Conservation (phyloP, 2,113 vertebrate species). For the Malurus cyaneus region DNA sequence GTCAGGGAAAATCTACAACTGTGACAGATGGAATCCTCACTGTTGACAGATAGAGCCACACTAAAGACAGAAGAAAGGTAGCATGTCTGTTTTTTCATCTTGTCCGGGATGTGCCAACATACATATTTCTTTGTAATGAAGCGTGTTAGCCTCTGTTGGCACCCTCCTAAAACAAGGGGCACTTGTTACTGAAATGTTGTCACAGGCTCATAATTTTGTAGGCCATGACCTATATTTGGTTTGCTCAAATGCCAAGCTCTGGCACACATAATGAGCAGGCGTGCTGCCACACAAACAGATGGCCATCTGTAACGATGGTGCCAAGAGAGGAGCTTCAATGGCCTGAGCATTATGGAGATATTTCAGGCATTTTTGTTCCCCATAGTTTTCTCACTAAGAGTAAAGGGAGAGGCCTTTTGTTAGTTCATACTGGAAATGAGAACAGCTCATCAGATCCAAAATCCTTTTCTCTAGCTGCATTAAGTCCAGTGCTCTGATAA, state of each 20-base stretch:
- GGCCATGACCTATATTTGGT: constrained; percentile 4
- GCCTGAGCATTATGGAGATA: background rate
- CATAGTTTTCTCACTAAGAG: background rate
- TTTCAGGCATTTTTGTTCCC: background rate
- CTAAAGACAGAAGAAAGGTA: background rate
- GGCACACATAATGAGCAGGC: background rate
- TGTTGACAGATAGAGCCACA: background rate
- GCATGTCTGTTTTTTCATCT: background rate
- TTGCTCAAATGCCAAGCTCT: background rate
- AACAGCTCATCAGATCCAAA: background rate
- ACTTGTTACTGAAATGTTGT: background rate
- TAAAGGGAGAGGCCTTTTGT: background rate
- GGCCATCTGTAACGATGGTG: background rate
- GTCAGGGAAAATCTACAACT: background rate
- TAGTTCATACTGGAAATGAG: background rate
- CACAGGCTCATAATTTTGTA: background rate
- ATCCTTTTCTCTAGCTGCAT: background rate
- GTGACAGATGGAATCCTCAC: background rate
- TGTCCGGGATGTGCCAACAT: background rate
- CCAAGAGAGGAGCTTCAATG: background rate
- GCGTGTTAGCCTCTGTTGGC: background rate
- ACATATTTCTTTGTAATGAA: background rate
- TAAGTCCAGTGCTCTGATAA: background rate
- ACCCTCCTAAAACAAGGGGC: background rate
- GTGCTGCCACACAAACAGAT: background rate